Evolutionary conservation across 30 jellyfish, hydroid and myxozoan species (phyloP).

Genomic region (Aurelia aurita complex sp. Pacific): DNA sequence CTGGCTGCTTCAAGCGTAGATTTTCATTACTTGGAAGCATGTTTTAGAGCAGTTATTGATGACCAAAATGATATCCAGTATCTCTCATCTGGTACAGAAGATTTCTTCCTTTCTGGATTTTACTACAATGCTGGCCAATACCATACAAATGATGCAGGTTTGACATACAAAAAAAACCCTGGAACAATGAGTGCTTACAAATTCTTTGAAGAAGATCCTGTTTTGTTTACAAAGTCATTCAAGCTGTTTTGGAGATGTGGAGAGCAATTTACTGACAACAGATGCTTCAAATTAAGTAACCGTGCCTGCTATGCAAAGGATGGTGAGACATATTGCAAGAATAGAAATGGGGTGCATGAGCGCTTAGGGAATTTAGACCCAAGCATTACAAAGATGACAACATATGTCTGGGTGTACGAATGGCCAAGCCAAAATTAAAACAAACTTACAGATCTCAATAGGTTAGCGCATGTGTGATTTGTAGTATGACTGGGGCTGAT

Average conservation of each 20-base stretch:
- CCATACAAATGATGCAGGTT: slow-evolving; percentile 87
- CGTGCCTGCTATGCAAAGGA: slow-evolving; percentile 42
- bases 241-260: slow-evolving; percentile 85
- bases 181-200: slow-evolving; percentile 95
- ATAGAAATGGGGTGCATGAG: slow-evolving; percentile 12
- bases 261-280: slow-evolving; percentile 46
- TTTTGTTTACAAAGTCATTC: slow-evolving; percentile 56
- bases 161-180: slow-evolving; percentile 58
- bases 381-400: slow-evolving; percentile 52
- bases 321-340: slow-evolving; percentile 20
- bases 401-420: slow-evolving; percentile 88
- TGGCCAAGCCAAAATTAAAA: slow-evolving; percentile 32
- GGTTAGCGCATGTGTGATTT: too few species aligned
- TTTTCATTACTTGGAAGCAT: slow-evolving; percentile 82
- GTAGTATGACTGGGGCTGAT: too few species aligned
- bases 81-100: slow-evolving; percentile 91
- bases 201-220: slow-evolving; percentile 85
- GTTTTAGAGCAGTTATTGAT: slow-evolving; percentile 67
- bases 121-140: slow-evolving; percentile 72
- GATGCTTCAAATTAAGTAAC: slow-evolving; percentile 30
- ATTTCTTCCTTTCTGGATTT: slow-evolving; percentile 80
- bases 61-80: slow-evolving; percentile 54
- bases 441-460: too few species aligned
- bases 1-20: slow-evolving; percentile 72
- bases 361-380: slow-evolving; percentile 6